phyloP scores from a whole-genome alignment of 1,140 invertebrate species.

The Macrocentrus cingulum region DNA sequence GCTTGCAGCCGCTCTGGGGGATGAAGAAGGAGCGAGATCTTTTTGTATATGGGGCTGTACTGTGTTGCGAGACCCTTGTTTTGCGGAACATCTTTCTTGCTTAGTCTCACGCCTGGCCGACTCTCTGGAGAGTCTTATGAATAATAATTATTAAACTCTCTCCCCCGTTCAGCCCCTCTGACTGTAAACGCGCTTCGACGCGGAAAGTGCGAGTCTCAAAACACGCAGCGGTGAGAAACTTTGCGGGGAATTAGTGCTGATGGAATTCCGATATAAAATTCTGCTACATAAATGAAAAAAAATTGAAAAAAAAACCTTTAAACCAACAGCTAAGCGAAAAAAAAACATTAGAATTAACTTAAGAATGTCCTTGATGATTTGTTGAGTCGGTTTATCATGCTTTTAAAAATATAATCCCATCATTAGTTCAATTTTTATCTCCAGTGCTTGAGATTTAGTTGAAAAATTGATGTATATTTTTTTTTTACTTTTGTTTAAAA shows the following conservation, averaged over 20 bases:
- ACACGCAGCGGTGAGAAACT: conserved; percentile 28
- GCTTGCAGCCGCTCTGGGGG: conserved; percentile 23
- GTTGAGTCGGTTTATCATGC: too few species aligned
- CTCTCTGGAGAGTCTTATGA: conserved; percentile 54
- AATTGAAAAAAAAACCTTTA: too few species aligned
- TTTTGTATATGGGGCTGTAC: conserved; percentile 4
- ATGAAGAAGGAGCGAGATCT: background rate
- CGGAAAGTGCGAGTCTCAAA: conserved; percentile 14
- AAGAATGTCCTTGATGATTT: too few species aligned
- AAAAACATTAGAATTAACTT: too few species aligned
- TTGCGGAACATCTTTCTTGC: conserved; percentile 55
- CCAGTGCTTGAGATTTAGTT: too few species aligned
- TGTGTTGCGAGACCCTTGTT: conserved; percentile 41
- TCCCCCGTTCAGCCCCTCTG: background rate
- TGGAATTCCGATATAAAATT: too few species aligned
- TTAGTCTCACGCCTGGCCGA: conserved; percentile 53
- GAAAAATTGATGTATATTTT: too few species aligned
- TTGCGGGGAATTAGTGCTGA: conserved; percentile 20
- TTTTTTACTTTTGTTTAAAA: too few species aligned
- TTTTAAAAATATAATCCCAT: too few species aligned
- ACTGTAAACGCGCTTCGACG: conserved; percentile 1
- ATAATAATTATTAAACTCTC: conserved; percentile 55
- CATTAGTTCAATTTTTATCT: too few species aligned
- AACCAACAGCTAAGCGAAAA: too few species aligned
- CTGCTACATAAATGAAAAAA: too few species aligned